These are phyloP conservation scores for Xenopus borealis DNA, from an alignment of 2,113 vertebrate species.

Conservation along the genomic window DNA sequence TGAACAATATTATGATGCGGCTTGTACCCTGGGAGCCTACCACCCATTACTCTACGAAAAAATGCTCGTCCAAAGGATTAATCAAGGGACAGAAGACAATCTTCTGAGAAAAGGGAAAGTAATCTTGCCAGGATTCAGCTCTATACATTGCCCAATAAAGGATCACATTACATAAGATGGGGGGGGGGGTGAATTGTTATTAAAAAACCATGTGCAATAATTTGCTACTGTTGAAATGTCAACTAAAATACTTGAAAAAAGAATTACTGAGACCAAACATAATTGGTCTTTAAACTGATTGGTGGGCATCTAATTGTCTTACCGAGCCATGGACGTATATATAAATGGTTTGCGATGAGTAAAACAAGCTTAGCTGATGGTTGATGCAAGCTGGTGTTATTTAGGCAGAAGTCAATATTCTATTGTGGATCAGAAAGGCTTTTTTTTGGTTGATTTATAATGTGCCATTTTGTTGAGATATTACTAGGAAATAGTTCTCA, in stretches of 20 bases:
- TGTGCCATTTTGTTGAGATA: slow-evolving; percentile 30
- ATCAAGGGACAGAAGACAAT: slow-evolving; percentile 77
- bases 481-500: slow-evolving; percentile 12
- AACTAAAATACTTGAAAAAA: slow-evolving; percentile 68
- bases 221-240: slow-evolving; percentile 66
- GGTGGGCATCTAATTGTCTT: slow-evolving; percentile 55
- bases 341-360: slow-evolving; percentile 59
- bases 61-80: slow-evolving; percentile 86
- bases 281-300: slow-evolving; percentile 58
- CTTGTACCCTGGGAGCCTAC: slow-evolving; percentile 94
- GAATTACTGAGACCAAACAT: slow-evolving; percentile 58
- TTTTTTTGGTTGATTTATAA: slow-evolving; percentile 27
- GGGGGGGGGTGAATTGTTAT: slow-evolving; percentile 15
- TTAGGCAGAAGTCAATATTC: slow-evolving; percentile 51
- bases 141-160: slow-evolving; percentile 68
- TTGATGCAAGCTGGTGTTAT: slow-evolving; percentile 37
- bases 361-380: slow-evolving; percentile 52
- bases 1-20: slow-evolving; percentile 86
- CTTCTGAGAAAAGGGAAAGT: slow-evolving; percentile 83
- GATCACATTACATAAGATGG: slow-evolving; percentile 50
- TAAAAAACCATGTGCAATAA: slow-evolving; percentile 69
- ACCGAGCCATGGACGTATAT: slow-evolving; percentile 60
- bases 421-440: slow-evolving; percentile 47
- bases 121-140: slow-evolving; percentile 84
- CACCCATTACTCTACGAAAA: slow-evolving; percentile 95